Percentiles rank a stretch among this genome's conserved stretches.
phyloP scores from a whole-genome alignment of 2,797 vertebrate species.

The Ctenochaetus hawaiiensis region DNA sequence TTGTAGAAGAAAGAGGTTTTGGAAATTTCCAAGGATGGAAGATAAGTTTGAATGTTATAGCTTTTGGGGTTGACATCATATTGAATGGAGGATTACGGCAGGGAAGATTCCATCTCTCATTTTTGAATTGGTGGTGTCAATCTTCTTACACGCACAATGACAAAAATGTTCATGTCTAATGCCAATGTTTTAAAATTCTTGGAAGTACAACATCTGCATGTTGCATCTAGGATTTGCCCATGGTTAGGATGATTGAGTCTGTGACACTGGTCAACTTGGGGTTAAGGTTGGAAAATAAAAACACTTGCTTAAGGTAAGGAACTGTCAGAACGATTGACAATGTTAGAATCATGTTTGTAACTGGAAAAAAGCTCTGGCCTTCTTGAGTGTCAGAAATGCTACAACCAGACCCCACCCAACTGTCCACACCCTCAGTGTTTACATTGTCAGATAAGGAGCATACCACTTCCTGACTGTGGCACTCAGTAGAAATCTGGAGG shows the following conservation, averaged over 20 bases:
- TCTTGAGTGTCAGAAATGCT: too few relatives aligned
- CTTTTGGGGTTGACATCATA: neutral
- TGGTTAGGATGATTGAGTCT: too few relatives aligned
- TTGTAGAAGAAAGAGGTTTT: neutral
- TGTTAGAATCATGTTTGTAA: neutral
- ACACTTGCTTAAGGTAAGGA: neutral
- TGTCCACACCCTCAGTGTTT: too few relatives aligned
- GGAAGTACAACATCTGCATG: neutral
- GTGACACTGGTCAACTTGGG: too few relatives aligned
- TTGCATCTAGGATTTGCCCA: neutral
- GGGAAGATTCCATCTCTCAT: neutral
- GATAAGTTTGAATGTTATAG: conserved; percentile 3
- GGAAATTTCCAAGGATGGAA: conserved; percentile 8
- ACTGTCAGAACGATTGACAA: too few relatives aligned
- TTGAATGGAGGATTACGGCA: neutral
- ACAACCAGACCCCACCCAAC: too few relatives aligned
- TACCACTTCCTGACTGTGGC: neutral
- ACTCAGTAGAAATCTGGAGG: neutral
- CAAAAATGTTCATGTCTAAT: too few relatives aligned
- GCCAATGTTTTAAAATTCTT: neutral
- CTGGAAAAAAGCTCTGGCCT: neutral
- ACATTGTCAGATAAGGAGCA: too few relatives aligned
- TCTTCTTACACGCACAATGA: too few relatives aligned
- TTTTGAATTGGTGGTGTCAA: too few relatives aligned
- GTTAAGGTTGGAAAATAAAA: neutral